Evolutionary conservation across 2,888 invertebrate species (phyloP).

Genomic region (Galerucella calmariensis): DNA sequence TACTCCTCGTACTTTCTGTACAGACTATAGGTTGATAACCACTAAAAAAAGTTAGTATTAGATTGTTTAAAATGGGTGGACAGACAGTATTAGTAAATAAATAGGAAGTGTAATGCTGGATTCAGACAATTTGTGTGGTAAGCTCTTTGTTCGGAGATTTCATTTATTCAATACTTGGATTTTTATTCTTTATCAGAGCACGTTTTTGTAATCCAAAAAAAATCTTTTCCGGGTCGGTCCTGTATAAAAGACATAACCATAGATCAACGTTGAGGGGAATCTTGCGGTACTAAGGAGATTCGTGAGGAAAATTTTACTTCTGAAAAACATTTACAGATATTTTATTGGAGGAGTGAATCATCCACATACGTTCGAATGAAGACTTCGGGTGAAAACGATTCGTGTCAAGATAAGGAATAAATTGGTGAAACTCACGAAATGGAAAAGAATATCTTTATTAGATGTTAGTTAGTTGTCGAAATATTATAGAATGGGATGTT

Average conservation of each 20-base stretch:
- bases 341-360: conserved; percentile 35
- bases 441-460: conserved; percentile 12
- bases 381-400: conserved; percentile 18
- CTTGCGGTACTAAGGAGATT: conserved; percentile 26
- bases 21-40: no score
- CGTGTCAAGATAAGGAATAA: conserved; percentile 18
- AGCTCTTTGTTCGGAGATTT: no score
- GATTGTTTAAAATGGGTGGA: no score
- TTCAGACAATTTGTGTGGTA: no score
- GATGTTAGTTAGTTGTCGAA: background rate
- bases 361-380: conserved; percentile 21
- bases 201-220: background rate
- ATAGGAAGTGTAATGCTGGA: no score
- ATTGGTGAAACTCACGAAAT: conserved; percentile 11
- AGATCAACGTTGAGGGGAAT: conserved; percentile 26
- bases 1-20: no score
- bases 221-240: background rate
- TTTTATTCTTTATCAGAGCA: no score
- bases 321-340: conserved; percentile 30
- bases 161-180: no score
- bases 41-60: no score
- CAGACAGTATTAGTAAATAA: no score
- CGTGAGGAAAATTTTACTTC: conserved; percentile 36
- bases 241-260: conserved; percentile 24
- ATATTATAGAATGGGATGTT: background rate